These are phyloP conservation scores for Scotopteryx bipunctaria DNA, from an alignment of 2,888 invertebrate genomes.

Conservation along the genomic window DNA sequence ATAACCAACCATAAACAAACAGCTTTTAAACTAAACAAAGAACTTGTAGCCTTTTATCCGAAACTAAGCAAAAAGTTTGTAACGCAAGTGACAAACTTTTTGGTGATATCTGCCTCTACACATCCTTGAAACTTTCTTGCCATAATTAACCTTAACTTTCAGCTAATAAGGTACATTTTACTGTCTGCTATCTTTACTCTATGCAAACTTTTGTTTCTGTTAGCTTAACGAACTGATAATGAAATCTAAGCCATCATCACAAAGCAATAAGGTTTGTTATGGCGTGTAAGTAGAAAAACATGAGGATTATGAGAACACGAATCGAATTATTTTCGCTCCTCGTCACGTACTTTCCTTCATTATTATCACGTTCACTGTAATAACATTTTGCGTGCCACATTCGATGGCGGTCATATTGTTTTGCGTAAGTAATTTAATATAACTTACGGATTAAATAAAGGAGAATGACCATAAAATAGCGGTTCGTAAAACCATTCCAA, in stretches of 20 bases:
- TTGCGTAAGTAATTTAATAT: background rate
- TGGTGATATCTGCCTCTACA: background rate
- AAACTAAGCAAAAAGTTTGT: conserved; percentile 11
- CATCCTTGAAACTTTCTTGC: background rate
- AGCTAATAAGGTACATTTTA: background rate
- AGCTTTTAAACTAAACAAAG: conserved; percentile 10
- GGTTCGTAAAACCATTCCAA: too few relatives aligned
- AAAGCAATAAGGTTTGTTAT: background rate
- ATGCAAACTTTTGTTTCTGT: background rate
- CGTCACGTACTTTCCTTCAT: conserved; percentile 18
- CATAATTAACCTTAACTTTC: background rate
- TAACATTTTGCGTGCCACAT: conserved; percentile 12
- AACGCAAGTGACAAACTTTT: conserved; percentile 10
- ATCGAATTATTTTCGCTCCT: conserved; percentile 22
- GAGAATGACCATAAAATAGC: too few relatives aligned
- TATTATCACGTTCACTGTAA: conserved; percentile 23
- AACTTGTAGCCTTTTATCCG: background rate
- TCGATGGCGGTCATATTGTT: conserved; percentile 1
- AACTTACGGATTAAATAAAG: too few relatives aligned
- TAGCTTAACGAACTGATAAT: background rate
- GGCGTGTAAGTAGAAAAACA: background rate
- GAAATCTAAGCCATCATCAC: background rate
- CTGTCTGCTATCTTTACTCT: background rate
- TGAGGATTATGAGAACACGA: conserved; percentile 15
- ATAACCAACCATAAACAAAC: conserved; percentile 10